A percentile compares a stretch with the other conserved stretches of the same genome.
Evolutionary conservation across 2,888 invertebrate genomes (phyloP).

Genomic region (Anaspis maculata): DNA sequence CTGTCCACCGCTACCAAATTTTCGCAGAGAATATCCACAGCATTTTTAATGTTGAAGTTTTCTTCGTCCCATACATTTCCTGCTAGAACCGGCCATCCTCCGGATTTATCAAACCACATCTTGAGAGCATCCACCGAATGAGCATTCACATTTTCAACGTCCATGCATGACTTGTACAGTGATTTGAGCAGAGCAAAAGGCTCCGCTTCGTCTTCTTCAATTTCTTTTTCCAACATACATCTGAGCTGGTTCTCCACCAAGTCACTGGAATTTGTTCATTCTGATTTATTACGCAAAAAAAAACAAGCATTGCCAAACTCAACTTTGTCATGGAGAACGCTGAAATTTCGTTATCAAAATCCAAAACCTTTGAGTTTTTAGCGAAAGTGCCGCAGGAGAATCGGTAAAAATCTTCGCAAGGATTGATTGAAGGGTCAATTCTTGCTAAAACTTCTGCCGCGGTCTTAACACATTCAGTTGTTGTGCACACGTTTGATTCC

Average conservation of each 20-base stretch:
- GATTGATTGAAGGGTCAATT: slow-evolving; percentile 56
- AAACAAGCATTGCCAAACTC: background rate
- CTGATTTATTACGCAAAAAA: background rate
- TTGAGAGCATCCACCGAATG: slow-evolving; percentile 45
- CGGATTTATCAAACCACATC: slow-evolving; percentile 35
- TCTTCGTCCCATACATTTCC: slow-evolving; percentile 42
- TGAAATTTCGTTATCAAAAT: slow-evolving; percentile 47
- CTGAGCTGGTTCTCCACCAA: slow-evolving; percentile 39
- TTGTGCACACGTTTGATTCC: slow-evolving; percentile 15
- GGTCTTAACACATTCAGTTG: slow-evolving; percentile 29
- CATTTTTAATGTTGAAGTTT: slow-evolving; percentile 14
- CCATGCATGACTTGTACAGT: slow-evolving; percentile 44
- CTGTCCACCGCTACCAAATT: slow-evolving; percentile 65
- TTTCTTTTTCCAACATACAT: slow-evolving; percentile 40
- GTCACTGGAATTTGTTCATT: slow-evolving; percentile 7
- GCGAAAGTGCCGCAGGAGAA: slow-evolving; percentile 65
- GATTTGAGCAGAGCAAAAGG: slow-evolving; percentile 41
- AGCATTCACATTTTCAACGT: slow-evolving; percentile 58
- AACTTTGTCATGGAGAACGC: slow-evolving; percentile 19
- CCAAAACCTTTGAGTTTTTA: slow-evolving; percentile 56
- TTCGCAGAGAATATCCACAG: too few species aligned
- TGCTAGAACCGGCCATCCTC: slow-evolving; percentile 47
- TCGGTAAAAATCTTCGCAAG: slow-evolving; percentile 67
- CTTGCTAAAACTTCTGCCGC: slow-evolving; percentile 56
- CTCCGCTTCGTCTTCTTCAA: slow-evolving; percentile 34